Conservation (phyloP, 2,888 invertebrate genomes). For the Craniophora ligustri region DNA sequence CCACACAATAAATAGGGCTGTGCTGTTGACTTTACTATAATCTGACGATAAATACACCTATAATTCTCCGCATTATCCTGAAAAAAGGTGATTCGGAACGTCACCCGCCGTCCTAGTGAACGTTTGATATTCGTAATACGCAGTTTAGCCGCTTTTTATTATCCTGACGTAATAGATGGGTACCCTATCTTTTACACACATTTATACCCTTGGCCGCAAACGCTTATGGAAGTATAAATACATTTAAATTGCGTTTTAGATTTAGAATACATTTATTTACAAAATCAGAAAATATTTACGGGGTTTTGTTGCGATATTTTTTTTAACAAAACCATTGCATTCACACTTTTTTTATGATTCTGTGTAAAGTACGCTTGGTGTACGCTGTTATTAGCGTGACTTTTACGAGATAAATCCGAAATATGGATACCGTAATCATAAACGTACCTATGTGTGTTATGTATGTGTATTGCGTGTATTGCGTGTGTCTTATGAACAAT, state of each 20-base stretch:
- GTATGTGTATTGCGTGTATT: too few relatives aligned
- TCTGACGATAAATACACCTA: conserved; percentile 52
- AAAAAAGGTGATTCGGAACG: conserved; percentile 51
- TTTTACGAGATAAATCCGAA: too few relatives aligned
- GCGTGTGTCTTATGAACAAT: too few relatives aligned
- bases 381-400: too few relatives aligned
- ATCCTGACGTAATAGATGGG: conserved; percentile 46
- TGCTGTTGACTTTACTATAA: conserved; percentile 52
- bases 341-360: too few relatives aligned
- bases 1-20: conserved; percentile 30
- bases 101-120: conserved; percentile 31
- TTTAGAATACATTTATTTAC: conserved; percentile 16
- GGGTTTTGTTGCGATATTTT: background rate
- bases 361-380: too few relatives aligned
- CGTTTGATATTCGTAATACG: conserved; percentile 53
- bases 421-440: too few relatives aligned
- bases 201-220: conserved; percentile 40
- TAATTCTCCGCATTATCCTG: conserved; percentile 54
- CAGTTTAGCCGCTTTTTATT: conserved; percentile 45
- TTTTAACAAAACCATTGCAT: too few relatives aligned
- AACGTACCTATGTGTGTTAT: too few relatives aligned
- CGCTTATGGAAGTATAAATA: conserved; percentile 41
- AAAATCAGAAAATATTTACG: conserved; percentile 5
- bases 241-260: conserved; percentile 24
- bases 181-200: conserved; percentile 42